A percentile compares a stretch with the other conserved stretches of the same genome.
phyloP scores from a whole-genome alignment of 1,140 invertebrate species.

The Bombus sylvicola region DNA sequence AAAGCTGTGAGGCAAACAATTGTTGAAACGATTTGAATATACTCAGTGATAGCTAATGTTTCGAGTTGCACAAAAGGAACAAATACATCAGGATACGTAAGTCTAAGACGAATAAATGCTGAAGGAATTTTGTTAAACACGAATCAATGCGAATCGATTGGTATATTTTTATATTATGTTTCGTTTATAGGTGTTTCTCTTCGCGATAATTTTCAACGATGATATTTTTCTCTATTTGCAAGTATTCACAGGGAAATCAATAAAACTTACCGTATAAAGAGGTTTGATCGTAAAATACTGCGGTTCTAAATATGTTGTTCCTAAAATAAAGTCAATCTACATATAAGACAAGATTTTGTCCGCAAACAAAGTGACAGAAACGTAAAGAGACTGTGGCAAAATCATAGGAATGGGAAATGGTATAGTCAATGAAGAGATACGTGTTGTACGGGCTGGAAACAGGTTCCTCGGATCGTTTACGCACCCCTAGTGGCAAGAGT shows the following conservation, averaged over 20 bases:
- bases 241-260: background rate
- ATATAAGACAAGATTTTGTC: background rate
- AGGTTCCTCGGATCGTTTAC: conserved; percentile 59
- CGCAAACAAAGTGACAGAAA: background rate
- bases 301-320: too few relatives aligned
- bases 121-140: too few relatives aligned
- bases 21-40: too few relatives aligned
- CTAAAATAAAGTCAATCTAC: background rate
- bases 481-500: conserved; percentile 49
- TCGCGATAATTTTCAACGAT: background rate
- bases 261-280: background rate
- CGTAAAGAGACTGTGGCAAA: background rate
- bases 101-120: too few relatives aligned
- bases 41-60: too few relatives aligned
- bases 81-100: too few relatives aligned
- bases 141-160: background rate
- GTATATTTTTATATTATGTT: background rate
- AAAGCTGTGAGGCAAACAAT: too few relatives aligned
- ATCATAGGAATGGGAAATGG: conserved; percentile 14
- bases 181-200: too few relatives aligned
- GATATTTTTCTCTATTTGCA: background rate
- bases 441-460: conserved; percentile 34
- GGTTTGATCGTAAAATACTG: background rate
- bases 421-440: conserved; percentile 36
- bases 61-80: too few relatives aligned